Evolutionary conservation across 2,888 invertebrate species (phyloP).

Genomic region (Xestobium rufovillosum): DNA sequence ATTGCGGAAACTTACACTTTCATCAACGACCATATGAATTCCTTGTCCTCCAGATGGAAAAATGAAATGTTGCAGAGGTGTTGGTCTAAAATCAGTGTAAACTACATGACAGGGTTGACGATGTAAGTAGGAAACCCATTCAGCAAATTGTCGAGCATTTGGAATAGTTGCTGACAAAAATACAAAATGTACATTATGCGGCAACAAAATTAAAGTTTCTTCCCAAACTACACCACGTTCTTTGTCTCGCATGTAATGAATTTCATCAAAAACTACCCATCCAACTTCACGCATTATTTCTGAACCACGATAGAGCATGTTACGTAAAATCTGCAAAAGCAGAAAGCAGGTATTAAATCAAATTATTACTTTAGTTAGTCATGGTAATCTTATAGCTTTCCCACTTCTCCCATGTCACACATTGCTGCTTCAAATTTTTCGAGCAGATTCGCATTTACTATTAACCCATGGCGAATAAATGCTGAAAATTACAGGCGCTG

Average conservation of each 20-base stretch:
- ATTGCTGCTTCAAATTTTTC: too few species aligned
- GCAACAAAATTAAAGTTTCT: conserved; percentile 94
- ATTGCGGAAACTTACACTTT: conserved; percentile 61
- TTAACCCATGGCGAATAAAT: too few species aligned
- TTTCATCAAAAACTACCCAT: conserved; percentile 99
- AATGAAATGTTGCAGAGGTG: conserved; percentile 96
- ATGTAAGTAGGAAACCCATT: conserved; percentile 92
- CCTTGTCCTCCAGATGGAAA: conserved; percentile 95
- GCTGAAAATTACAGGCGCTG: too few species aligned
- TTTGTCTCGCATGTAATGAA: conserved; percentile 99
- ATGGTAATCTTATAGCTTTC: too few species aligned
- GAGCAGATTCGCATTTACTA: too few species aligned
- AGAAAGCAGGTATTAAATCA: conserved; percentile 11
- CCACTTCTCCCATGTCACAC: too few species aligned
- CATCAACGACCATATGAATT: conserved; percentile 93
- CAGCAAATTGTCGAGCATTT: conserved; percentile 92
- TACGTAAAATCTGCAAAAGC: conserved; percentile 81
- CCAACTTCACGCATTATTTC: conserved; percentile 99
- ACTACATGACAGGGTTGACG: conserved; percentile 98
- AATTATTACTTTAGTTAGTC: too few species aligned
- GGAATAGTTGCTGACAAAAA: conserved; percentile 99
- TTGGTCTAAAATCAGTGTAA: conserved; percentile 96
- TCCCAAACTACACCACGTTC: conserved; percentile 99
- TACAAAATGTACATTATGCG: conserved; percentile 96
- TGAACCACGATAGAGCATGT: conserved; percentile 97